Evolutionary conservation across 2,888 invertebrate genomes (phyloP), one percentile per base, ranked within the genome.

Genomic region (Argyra leucocephala): DNA sequence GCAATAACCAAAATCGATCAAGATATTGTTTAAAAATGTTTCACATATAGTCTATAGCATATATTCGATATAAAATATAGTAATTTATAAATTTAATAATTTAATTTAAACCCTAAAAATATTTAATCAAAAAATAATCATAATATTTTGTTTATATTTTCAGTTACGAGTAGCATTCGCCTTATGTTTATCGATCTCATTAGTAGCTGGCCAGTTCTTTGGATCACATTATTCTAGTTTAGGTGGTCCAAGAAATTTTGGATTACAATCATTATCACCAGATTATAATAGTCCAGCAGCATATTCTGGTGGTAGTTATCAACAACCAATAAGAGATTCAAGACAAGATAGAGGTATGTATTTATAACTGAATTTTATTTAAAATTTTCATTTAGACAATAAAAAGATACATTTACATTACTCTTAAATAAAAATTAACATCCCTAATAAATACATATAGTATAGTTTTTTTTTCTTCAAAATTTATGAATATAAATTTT

Each of bases 311-410:
- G 61, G 64, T 21, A 63, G 64, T 48, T 57, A 63, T 36, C 64
- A 64, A 57, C 58, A 63, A 48, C n/a, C 24, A 21, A 15, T 23
- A 23, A 73, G 79, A 66, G 80, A 80, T 73, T 76, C 78, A 4
- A 72, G 80, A 69, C 78, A 79, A 73, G 76, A 80, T 66, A 70
- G 79, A 76, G 80, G 80, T 80, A 70, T 73, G 70, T 67, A 57
- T 36, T 22, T 22, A 21, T 65, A 12, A 57, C 1, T 21, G 6
- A 57, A 57, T 57, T 57, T 48, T 48, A 48, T 5, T 18, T 48
- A 15, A 48, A 18, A 48, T 15, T 12, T 48, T 48, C 48, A 48
- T 31, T 31, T 4, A 31, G 2, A 31, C 3, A 31, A 31, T 10
- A 31, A 31, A 6, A 31, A 26, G 26, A 6, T 26, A 31, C n/a